Evolutionary conservation across 2,113 vertebrate species (phyloP).

Genomic region (Diphyllodes magnificus): DNA sequence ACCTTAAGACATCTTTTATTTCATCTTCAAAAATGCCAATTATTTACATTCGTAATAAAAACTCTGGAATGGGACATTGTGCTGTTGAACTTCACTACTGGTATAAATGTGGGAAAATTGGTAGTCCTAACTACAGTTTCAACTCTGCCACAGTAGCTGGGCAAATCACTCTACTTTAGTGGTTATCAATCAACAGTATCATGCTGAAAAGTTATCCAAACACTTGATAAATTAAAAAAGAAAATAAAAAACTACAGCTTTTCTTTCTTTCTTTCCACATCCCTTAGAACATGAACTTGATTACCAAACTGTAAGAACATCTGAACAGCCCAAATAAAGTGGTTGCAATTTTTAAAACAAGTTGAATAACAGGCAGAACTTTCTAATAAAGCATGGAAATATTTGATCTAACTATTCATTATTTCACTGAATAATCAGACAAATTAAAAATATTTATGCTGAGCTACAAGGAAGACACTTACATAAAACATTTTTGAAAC

Average conservation of each 20-base stretch:
- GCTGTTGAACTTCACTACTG: slow-evolving; percentile 67
- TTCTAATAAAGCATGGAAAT: slow-evolving; percentile 57
- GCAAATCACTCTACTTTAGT: slow-evolving; percentile 61
- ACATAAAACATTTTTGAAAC: slow-evolving; percentile 41
- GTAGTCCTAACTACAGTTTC: slow-evolving; percentile 52
- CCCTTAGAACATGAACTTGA: slow-evolving; percentile 49
- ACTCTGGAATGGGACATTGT: slow-evolving; percentile 74
- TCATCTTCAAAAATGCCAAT: slow-evolving; percentile 73
- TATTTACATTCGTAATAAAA: slow-evolving; percentile 71
- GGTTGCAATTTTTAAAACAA: slow-evolving; percentile 34
- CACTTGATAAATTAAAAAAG: slow-evolving; percentile 48
- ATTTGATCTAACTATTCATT: slow-evolving; percentile 42
- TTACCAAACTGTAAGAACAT: slow-evolving; percentile 34
- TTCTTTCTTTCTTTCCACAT: slow-evolving; percentile 46
- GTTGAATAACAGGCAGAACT: slow-evolving; percentile 43
- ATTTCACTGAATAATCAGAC: slow-evolving; percentile 64
- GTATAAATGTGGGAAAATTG: slow-evolving; percentile 36
- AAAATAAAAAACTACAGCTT: slow-evolving; percentile 37
- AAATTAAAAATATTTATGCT: slow-evolving; percentile 12
- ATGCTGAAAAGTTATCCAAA: slow-evolving; percentile 45
- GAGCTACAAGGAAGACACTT: slow-evolving; percentile 56
- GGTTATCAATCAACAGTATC: slow-evolving; percentile 71
- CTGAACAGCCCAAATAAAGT: slow-evolving; percentile 43
- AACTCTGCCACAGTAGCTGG: slow-evolving; percentile 41
- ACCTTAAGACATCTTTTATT: slow-evolving; percentile 71